Conservation (phyloP, 2,888 invertebrate genomes). For the Iphiclides podalirius region DNA sequence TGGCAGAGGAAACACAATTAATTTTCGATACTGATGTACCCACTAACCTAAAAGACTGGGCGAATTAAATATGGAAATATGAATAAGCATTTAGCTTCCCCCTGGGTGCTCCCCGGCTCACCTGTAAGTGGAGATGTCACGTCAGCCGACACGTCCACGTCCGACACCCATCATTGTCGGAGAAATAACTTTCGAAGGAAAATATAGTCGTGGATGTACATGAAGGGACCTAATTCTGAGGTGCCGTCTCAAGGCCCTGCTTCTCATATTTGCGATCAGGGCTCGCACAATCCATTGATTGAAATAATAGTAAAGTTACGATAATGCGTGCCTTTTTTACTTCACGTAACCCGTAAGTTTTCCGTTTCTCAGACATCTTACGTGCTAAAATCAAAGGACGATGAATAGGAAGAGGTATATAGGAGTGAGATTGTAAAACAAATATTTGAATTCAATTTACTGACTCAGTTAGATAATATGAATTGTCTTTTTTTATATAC, state of each 20-base stretch:
- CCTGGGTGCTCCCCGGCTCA: conserved; percentile 25
- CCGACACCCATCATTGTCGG: conserved; percentile 52
- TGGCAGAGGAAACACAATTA: no score
- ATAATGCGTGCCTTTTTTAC: no score
- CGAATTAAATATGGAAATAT: conserved; percentile 3
- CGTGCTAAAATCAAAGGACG: no score
- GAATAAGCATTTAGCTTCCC: conserved; percentile 3
- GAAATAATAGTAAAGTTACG: no score
- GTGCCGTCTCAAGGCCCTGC: conserved; percentile 52
- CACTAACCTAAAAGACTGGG: neutral
- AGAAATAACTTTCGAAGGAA: conserved; percentile 48
- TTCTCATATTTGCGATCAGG: conserved; percentile 63
- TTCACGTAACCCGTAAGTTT: no score
- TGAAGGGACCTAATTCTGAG: conserved; percentile 57
- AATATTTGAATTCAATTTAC: no score
- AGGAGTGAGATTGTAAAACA: no score
- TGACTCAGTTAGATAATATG: no score
- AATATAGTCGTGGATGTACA: conserved; percentile 46
- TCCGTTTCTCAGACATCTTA: no score
- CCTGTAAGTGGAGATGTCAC: conserved; percentile 28
- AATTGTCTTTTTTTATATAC: no score
- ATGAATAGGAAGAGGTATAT: no score
- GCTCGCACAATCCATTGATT: conserved; percentile 36
- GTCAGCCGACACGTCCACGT: conserved; percentile 39
- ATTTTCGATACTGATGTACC: neutral